Evolutionary conservation across 35 echinoderm and acorn worm genomes (phyloP), one percentile per base, ranked within the genome.

Genomic region (Apostichopus japonicus): DNA sequence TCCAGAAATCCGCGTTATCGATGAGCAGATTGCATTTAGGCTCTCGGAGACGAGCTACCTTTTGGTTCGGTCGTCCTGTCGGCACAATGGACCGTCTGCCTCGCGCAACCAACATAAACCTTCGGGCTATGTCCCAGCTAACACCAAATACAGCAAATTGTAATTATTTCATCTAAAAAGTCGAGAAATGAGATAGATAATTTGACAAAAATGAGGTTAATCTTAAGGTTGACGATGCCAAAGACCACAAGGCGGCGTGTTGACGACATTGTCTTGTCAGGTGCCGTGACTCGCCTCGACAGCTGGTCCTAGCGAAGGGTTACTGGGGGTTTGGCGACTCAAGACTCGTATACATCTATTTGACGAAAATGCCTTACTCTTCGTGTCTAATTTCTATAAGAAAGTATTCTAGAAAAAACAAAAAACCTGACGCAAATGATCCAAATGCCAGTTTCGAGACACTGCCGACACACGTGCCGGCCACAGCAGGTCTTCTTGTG

Each of bases 91-190:
- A 51, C 10, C 83, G 83, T 21, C 86, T 17, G 90, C 54, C 54
- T 65, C 84, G 15, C 24, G 24, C 61, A 23, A 53, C 14, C 51
- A 91, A 90, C 80, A 75, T 67, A 90, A 79, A 92, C 93, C 95
- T 94, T 81, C 83, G 61, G 92, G 95, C 95, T 91, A 96, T 96
- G 88, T 92, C 89, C 92, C 92, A 91, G 81, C 92, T 92, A 93
- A 96, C 95, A 94, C 92, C 67, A 96, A 96, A 96, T 96, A 76
- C 88, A 96, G 92, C 92, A 93, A 94, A 96, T 91, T 94, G 95
- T 94, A 92, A 96, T 96, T 94, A 90, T 96, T 94, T 94, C 87
- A 67, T 91, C 92, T 65, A 93, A 91, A 96, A 94, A 93, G 89
- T 94, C 87, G 93, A 78, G 81, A 96, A 93, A 96, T 93, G 80